Evolutionary conservation across 2,888 invertebrate genomes (phyloP), one percentile per base, ranked within the genome.

Genomic region (Troglohyphantes excavatus): DNA sequence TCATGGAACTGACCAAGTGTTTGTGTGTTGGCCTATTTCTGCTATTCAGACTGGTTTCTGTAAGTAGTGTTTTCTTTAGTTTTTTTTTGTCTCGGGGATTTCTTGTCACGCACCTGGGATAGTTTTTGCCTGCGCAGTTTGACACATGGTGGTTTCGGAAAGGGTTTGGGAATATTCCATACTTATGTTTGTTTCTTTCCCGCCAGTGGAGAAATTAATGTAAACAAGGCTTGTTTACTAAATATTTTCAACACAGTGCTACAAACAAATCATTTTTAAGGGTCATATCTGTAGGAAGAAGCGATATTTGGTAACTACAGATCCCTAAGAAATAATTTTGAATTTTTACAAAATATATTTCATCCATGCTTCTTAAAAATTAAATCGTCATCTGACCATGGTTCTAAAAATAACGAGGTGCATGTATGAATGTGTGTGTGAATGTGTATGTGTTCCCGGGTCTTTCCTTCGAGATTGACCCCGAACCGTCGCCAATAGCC

Each of bases 21-120:
- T 89, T 76, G 76, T 83, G 70, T 70, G 68, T 89, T 89, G 89
- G 89, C 89, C 89, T 89, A 89, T 75, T 89, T 89, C 89, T 89
- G 13, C 76, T 89, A 13, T 78, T 89, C 63, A 83, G 89, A 89
- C 89, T 89, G 70, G 89, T 83, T 89, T 89, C 83, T 75, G 83
- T 83, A 46, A 83, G 83, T 76, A 33, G 76, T 70, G 61, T 72
- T 75, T 65, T 85, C 39, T 53, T 67, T 65, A 26, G 19, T 82
- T 70, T 83, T 78, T 7, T 46, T 83, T 76, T 68, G 53, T 53
- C 2, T 39, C 29, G 21, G 61, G 68, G 33, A 83, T 39, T 72
- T 61, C 17, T 21, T 27, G 67, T 68, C 85, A 68, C 85, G 85
- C 85, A 85, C 11, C 63, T 78, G 78, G 39, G 17, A 7, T 17